Percentiles rank a stretch among this genome's conserved stretches.
These are phyloP conservation scores for Pharmacophagus antenor DNA, from an alignment of 2,888 invertebrate species.

Conservation along the genomic window DNA sequence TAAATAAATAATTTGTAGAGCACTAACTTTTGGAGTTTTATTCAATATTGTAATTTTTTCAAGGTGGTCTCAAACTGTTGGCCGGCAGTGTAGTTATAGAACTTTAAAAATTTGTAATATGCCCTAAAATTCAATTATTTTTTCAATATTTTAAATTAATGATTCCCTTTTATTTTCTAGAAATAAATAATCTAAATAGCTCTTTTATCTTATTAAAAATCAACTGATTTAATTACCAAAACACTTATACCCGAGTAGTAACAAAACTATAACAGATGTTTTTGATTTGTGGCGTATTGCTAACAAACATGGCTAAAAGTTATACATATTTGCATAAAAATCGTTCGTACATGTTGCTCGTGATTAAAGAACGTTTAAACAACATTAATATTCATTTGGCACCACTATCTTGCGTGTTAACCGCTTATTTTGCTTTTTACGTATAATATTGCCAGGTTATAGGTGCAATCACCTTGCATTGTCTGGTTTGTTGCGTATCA, in stretches of 20 bases:
- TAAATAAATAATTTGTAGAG: too few relatives aligned
- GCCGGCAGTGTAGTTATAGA: too few relatives aligned
- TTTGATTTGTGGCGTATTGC: neutral
- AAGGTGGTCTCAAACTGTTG: too few relatives aligned
- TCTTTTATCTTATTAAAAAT: neutral
- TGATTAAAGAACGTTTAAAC: slow-evolving; percentile 73
- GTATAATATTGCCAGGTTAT: slow-evolving; percentile 30
- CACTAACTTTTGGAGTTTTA: too few relatives aligned
- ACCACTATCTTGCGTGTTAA: slow-evolving; percentile 59
- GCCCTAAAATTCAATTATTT: too few relatives aligned
- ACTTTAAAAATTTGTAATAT: too few relatives aligned
- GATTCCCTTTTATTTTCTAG: too few relatives aligned
- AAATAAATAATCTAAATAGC: too few relatives aligned
- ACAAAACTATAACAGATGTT: neutral
- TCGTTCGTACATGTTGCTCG: slow-evolving; percentile 40
- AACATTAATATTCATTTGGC: slow-evolving; percentile 70
- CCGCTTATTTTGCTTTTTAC: slow-evolving; percentile 46
- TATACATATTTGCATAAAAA: slow-evolving; percentile 16
- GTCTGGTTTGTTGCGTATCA: slow-evolving; percentile 22
- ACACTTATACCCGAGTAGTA: neutral
- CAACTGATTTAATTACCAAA: neutral
- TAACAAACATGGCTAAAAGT: slow-evolving; percentile 7
- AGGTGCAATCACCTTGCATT: slow-evolving; percentile 33
- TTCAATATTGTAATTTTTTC: too few relatives aligned
- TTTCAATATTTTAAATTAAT: too few relatives aligned